phyloP scores from a whole-genome alignment of 2,113 vertebrate genomes.

The Malurus alboscapulatus region DNA sequence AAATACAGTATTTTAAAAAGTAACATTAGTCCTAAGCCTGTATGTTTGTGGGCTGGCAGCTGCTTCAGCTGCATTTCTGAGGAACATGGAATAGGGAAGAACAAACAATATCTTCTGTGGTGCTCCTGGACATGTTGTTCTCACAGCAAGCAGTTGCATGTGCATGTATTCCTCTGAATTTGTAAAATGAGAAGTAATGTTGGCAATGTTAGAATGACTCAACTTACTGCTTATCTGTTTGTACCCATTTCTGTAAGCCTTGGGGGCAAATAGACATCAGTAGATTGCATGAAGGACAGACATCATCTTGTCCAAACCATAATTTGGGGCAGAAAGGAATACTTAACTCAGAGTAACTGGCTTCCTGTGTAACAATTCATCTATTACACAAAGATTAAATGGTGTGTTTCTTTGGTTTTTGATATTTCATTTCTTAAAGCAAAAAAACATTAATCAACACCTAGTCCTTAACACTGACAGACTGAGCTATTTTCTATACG shows the following conservation, averaged over 20 bases:
- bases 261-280: background rate
- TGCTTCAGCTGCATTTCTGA: background rate
- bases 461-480: background rate
- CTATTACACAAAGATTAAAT: background rate
- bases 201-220: background rate
- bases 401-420: background rate
- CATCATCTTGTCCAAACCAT: background rate
- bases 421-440: background rate
- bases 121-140: background rate
- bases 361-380: background rate
- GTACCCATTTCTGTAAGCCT: background rate
- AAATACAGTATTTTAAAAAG: background rate
- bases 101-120: background rate
- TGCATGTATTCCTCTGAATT: fast-evolving
- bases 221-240: background rate
- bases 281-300: background rate
- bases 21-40: background rate
- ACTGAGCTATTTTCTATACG: background rate
- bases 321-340: background rate
- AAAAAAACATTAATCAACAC: background rate
- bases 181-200: background rate
- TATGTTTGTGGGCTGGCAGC: background rate
- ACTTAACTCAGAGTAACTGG: background rate
- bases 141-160: background rate
- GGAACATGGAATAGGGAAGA: background rate